Base-by-base conservation (phyloP, 1,140 invertebrate genomes). In the Maconellicoccus hirsutus region DNA sequence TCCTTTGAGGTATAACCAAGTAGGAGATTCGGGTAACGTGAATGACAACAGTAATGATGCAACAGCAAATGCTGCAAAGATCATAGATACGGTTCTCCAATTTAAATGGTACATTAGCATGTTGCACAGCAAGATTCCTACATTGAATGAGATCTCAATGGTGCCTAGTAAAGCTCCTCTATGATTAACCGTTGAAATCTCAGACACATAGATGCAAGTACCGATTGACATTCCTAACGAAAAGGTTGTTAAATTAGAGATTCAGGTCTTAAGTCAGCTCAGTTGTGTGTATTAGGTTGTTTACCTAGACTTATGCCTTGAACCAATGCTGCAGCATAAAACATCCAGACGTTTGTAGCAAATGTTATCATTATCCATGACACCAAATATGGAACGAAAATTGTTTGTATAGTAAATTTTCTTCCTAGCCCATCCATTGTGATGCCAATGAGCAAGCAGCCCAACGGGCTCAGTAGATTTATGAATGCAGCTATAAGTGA, bases 21-120 rank as follows among this genome's bases (percentile, higher is more conserved):
- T 79, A 0, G 85, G 84, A 63, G 83, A 83, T 76, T 86, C 84
- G n/a, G 84, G 84, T 27, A 85, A 73, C 16, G 81, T 70, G 29
- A 75, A 75, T 0, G 73, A 70, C 12, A 75, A 70, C 0, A 75
- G 25, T 4, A 78, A 78, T 1, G 76, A 69, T 27, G 77, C 72
- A 19, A 79, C 74, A 12, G 83, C 76, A 0, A 82, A n/a, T n/a
- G n/a, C n/a, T n/a, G n/a, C 79, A 72, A 84, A 86, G 16, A 87
- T 79, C 0, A 80, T 82, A 0, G 86, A 86, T 23, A 86, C 78
- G 0, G 82, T 74, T 42, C 84, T 82, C 86, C 86, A 88, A 29
- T 79, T 75, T 7, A 84, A 77, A 0, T 81, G 74, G 59, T 84
- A 84, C 27, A 86, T 86, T 14, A 87, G 76, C 0, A 83, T 80